Percentiles rank a stretch among this genome's conserved stretches.
These are phyloP conservation scores for Leucoraja erinaceus DNA, from an alignment of 2,113 vertebrate species.

Conservation along the genomic window DNA sequence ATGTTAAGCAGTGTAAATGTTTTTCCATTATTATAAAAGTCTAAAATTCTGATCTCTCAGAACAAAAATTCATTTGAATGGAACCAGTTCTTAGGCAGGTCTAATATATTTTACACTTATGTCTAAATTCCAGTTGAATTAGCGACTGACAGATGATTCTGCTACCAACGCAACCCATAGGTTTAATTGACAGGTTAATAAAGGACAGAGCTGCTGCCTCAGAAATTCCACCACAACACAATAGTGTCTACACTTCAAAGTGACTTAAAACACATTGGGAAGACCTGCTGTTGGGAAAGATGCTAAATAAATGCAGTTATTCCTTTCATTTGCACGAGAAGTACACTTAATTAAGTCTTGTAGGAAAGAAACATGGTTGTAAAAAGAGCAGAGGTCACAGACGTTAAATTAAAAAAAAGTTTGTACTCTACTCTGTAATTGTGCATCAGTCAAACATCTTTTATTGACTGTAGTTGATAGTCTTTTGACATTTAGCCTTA, in stretches of 20 bases:
- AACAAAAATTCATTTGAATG: neutral
- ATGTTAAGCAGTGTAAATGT: neutral
- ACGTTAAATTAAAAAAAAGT: neutral
- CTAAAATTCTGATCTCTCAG: neutral
- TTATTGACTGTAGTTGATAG: too few species aligned
- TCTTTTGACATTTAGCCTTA: too few species aligned
- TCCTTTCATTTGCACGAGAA: neutral
- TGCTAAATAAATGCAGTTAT: too few species aligned
- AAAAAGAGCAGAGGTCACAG: neutral
- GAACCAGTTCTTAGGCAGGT: neutral
- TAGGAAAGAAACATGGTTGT: neutral
- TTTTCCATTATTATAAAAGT: too few species aligned
- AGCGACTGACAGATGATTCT: neutral
- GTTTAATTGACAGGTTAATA: neutral
- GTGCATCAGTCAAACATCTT: neutral
- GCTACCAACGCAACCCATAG: neutral
- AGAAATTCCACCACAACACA: too few species aligned
- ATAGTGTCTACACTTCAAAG: too few species aligned
- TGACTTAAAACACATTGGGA: too few species aligned
- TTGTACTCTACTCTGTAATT: neutral
- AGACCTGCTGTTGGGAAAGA: too few species aligned
- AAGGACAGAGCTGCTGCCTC: neutral
- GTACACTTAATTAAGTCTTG: neutral
- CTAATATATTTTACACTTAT: neutral
- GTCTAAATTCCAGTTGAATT: neutral